Evolutionary conservation across 2,797 vertebrate genomes (phyloP).

Genomic region (Squalus acanthias): DNA sequence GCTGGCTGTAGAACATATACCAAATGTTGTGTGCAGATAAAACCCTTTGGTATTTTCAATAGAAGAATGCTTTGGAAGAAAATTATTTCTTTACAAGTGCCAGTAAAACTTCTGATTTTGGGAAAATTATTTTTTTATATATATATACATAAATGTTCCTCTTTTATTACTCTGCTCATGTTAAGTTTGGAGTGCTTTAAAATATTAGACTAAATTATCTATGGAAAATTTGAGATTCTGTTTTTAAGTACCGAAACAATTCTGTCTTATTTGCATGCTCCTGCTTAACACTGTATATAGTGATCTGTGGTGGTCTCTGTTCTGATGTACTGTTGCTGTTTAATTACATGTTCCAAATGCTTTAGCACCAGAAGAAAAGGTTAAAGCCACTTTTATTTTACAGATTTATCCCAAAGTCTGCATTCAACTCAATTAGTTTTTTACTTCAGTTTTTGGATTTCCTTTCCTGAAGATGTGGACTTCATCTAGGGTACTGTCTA

Average conservation of each 20-base stretch:
- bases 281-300: constrained; percentile 24
- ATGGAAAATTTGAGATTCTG: constrained; percentile 12
- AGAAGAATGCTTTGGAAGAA: constrained; percentile 20
- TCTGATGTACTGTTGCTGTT: constrained; percentile 2
- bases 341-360: constrained; percentile 5
- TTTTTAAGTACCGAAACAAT: constrained; percentile 16
- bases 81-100: constrained; percentile 5
- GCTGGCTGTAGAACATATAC: constrained; percentile 14
- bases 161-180: constrained; percentile 15
- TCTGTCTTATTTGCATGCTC: constrained; percentile 19
- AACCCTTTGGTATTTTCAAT: not conserved
- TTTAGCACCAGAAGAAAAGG: not conserved
- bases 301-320: not conserved
- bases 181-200: constrained; percentile 29
- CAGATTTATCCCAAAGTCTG: not conserved
- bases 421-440: not conserved
- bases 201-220: constrained; percentile 5
- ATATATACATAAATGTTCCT: constrained; percentile 15
- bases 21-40: constrained; percentile 35
- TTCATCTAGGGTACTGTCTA: not conserved
- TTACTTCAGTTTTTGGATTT: not conserved
- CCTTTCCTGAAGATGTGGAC: not conserved
- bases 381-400: not conserved
- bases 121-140: constrained; percentile 31
- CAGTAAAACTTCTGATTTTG: constrained; percentile 27